Base-by-base conservation (phyloP, 2,113 vertebrate genomes). In the Coracopsis vasa region DNA sequence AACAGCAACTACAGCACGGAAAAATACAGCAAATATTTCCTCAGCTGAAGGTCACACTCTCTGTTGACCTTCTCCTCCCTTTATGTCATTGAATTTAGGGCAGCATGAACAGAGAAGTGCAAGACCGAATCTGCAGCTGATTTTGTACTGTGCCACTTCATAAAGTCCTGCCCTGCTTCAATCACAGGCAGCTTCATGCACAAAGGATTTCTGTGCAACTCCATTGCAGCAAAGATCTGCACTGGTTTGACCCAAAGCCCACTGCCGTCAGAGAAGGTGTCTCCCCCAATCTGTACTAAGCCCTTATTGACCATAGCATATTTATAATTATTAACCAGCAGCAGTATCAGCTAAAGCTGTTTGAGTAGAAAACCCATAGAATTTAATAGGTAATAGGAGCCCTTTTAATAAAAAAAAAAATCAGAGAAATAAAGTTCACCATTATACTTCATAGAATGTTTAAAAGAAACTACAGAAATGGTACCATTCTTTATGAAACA, bases 11-110 rank as follows among this genome's bases (percentile, higher is more conserved):
- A 95, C 88, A 87, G 41, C 61, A 73, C 0, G 2, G 75, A 80
- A 70, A 94, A 94, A 86, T 45, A 79, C 23, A 92, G 61, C 41
- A 83, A 95, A 78, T 53, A 10, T 56, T 87, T 89, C 73, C 77
- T 79, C 56, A 75, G 80, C 56, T 79, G 82, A 86, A 96, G 56
- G 56, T 89, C 77, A 81, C 11, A 19, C 11, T 62, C 41, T 92
- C 28, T 1, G 2, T 3, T 91, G 92, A 89, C 69, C 53, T 48
- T 8, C 29, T 82, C 7, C 37, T 23, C 9, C 0, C 14, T 80
- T 80, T 27, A 47, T 17, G 33, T n/a, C 65, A 71, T 48, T 78
- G 69, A 78, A 79, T 95, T 94, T 91, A 81, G 51, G 73, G 50
- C 33, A 74, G 28, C 64, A 65, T 4, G 14, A 90, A 42, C 5